These are phyloP conservation scores for Arge pagana DNA, from an alignment of 2,888 invertebrate species.

Conservation along the genomic window DNA sequence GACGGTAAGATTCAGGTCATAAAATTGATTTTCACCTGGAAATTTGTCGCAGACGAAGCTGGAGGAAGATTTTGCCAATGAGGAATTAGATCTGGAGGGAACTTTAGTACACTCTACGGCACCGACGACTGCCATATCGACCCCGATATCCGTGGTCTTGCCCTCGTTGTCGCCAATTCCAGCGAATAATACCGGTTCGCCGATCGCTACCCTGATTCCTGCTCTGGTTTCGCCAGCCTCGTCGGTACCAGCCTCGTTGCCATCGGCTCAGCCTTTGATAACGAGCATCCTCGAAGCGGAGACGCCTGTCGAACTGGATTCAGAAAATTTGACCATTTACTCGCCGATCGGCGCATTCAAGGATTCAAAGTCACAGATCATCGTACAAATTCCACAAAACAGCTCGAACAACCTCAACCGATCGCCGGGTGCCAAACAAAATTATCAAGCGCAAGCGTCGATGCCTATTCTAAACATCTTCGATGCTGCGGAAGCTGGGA, in stretches of 20 bases:
- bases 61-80: conserved; percentile 54
- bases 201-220: conserved; percentile 40
- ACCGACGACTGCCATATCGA: conserved; percentile 38
- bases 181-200: conserved; percentile 33
- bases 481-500: conserved; percentile 28
- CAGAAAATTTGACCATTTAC: conserved; percentile 43
- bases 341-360: conserved; percentile 44
- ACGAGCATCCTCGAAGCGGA: conserved; percentile 42
- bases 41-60: conserved; percentile 50
- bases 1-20: too few species aligned
- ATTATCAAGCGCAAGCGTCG: conserved; percentile 33
- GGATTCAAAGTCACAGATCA: conserved; percentile 44
- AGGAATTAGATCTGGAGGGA: conserved; percentile 49
- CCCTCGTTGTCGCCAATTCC: conserved; percentile 50
- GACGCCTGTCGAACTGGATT: conserved; percentile 45
- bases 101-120: conserved; percentile 24
- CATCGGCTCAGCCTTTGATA: conserved; percentile 37
- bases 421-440: conserved; percentile 41
- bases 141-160: conserved; percentile 49
- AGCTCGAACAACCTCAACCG: conserved; percentile 40
- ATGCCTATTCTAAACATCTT: conserved; percentile 47
- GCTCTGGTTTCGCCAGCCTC: conserved; percentile 35
- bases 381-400: conserved; percentile 46
- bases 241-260: conserved; percentile 39
- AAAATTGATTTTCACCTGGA: conserved; percentile 36